Conservation (phyloP, 2,888 invertebrate genomes). For the Trichopria drosophilae region DNA sequence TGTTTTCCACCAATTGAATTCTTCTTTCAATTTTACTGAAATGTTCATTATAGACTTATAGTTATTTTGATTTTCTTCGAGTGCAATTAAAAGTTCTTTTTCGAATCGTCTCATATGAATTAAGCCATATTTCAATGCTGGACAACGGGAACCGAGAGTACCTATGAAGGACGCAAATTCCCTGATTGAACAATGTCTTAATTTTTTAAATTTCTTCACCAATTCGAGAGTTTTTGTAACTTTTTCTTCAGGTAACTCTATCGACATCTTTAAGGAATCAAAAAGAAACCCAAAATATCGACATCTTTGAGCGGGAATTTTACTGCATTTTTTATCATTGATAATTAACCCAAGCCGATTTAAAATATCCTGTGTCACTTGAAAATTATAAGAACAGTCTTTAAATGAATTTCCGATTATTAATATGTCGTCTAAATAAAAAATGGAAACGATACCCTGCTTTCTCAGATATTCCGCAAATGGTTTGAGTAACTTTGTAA, state of each 20-base stretch:
- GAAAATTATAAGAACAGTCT: slow-evolving; percentile 10
- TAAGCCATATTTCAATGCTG: slow-evolving; percentile 26
- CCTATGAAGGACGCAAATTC: too few relatives aligned
- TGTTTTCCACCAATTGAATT: too few relatives aligned
- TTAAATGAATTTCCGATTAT: slow-evolving; percentile 11
- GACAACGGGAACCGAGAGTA: too few relatives aligned
- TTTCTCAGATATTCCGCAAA: slow-evolving; percentile 17
- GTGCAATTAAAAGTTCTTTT: slow-evolving; percentile 4
- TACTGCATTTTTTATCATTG: slow-evolving; percentile 12
- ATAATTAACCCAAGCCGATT: slow-evolving; percentile 18
- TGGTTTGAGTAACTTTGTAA: slow-evolving; percentile 29
- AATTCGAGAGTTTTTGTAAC: slow-evolving; percentile 16
- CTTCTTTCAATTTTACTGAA: slow-evolving; percentile 19
- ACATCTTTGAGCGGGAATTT: slow-evolving; percentile 9
- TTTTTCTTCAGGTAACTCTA: slow-evolving; percentile 25
- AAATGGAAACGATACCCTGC: slow-evolving; percentile 11
- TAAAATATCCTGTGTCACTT: slow-evolving; percentile 5
- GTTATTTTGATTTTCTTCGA: slow-evolving; percentile 6
- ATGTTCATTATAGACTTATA: slow-evolving; percentile 9
- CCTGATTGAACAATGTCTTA: too few relatives aligned
- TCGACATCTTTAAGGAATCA: slow-evolving; percentile 12
- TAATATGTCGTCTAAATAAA: slow-evolving; percentile 30
- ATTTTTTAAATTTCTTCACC: slow-evolving; percentile 17
- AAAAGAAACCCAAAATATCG: slow-evolving; percentile 26
- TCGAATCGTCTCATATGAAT: slow-evolving; percentile 27